Conservation (phyloP, 2,797 vertebrate genomes). For the Clarias laeviceps region DNA sequence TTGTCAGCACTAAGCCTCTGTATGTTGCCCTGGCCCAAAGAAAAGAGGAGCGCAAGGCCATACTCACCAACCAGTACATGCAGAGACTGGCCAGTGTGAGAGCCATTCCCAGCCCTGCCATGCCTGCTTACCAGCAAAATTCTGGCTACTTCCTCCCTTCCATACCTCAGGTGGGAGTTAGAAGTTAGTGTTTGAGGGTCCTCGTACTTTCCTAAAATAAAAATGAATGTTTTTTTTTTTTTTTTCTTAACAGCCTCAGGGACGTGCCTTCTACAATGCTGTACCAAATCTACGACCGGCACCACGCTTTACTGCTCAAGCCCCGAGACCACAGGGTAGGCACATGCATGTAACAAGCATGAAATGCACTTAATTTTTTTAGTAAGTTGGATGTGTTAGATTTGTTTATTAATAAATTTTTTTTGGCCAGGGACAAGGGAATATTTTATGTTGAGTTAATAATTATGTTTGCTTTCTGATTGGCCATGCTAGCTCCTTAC, state of each 20-base stretch:
- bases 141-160: slow-evolving; percentile 84
- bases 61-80: slow-evolving; percentile 96
- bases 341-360: background rate
- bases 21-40: slow-evolving; percentile 95
- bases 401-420: background rate
- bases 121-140: slow-evolving; percentile 85
- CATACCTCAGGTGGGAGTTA: slow-evolving; percentile 82
- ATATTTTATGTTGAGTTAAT: background rate
- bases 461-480: slow-evolving; percentile 1
- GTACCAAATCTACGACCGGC: slow-evolving; percentile 78
- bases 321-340: slow-evolving; percentile 82
- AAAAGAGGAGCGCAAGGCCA: slow-evolving; percentile 95
- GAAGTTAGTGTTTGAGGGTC: background rate
- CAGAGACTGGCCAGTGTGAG: slow-evolving; percentile 87
- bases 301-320: slow-evolving; percentile 84
- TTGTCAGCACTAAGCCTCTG: slow-evolving; percentile 93
- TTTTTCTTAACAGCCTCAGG: slow-evolving; percentile 75
- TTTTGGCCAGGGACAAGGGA: background rate
- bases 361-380: background rate
- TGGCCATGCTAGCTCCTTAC: slow-evolving; percentile 68
- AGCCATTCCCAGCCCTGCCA: slow-evolving; percentile 78
- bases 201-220: background rate
- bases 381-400: background rate
- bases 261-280: slow-evolving; percentile 75
- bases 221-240: background rate